Conservation (phyloP, 2,888 invertebrate species). For the Cryptocephalus moraei region DNA sequence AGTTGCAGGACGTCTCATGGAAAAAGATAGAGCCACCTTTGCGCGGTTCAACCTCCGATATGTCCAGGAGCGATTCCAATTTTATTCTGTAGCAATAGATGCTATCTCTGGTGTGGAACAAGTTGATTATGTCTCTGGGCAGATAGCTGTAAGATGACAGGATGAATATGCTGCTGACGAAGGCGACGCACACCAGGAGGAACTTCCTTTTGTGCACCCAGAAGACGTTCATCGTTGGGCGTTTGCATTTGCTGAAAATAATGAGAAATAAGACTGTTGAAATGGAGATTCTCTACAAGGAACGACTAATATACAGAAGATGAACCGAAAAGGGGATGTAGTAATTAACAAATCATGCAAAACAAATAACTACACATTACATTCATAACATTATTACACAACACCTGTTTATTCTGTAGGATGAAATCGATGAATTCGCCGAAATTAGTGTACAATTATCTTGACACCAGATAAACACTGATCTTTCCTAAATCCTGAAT, state of each 20-base stretch:
- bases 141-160: slow-evolving; percentile 12
- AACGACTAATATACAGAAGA: no score
- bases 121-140: background rate
- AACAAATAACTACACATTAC: no score
- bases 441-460: no score
- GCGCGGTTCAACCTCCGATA: slow-evolving; percentile 23
- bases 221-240: slow-evolving; percentile 8
- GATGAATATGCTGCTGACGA: slow-evolving; percentile 2
- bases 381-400: no score
- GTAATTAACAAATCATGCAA: no score
- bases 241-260: background rate
- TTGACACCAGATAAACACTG: no score
- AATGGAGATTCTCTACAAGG: no score
- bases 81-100: slow-evolving; percentile 27
- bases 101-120: slow-evolving; percentile 18
- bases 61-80: slow-evolving; percentile 25
- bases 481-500: no score
- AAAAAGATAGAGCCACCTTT: slow-evolving; percentile 50
- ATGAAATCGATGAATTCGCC: no score
- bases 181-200: slow-evolving; percentile 6
- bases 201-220: slow-evolving; percentile 9
- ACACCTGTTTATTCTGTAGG: no score
- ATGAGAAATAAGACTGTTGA: no score
- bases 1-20: slow-evolving; percentile 54
- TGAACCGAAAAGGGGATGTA: no score